These are phyloP conservation scores for Hydropsyche betteni DNA, from an alignment of 2,888 invertebrate species.

Conservation along the genomic window DNA sequence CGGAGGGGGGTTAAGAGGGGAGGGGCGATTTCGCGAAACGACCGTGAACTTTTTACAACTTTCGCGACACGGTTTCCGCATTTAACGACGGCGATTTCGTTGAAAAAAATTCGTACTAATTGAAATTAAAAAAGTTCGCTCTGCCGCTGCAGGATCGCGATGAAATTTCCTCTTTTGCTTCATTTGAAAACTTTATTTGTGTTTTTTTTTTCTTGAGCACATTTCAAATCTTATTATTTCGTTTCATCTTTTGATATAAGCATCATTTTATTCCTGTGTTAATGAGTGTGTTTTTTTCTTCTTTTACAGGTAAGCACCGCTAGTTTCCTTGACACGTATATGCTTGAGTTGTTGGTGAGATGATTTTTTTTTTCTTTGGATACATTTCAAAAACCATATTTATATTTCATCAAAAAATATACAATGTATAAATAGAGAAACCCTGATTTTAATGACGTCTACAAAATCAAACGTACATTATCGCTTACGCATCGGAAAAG, in stretches of 20 bases:
- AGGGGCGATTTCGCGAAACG: background rate
- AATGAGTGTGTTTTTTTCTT: conserved; percentile 1
- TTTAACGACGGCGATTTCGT: conserved; percentile 14
- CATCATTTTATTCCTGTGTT: background rate
- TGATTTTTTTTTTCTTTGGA: background rate
- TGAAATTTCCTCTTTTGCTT: conserved; percentile 12
- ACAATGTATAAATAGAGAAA: too few species aligned
- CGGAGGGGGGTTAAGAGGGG: too few species aligned
- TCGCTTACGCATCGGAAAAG: background rate
- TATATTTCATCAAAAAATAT: too few species aligned
- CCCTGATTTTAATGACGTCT: too few species aligned
- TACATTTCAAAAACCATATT: background rate
- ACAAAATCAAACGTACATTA: background rate
- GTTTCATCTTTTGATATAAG: background rate
- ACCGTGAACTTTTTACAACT: background rate
- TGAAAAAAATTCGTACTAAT: conserved; percentile 11
- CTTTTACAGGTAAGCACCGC: conserved; percentile 11
- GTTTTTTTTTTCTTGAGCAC: background rate
- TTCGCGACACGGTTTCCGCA: conserved; percentile 3
- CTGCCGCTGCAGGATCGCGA: background rate
- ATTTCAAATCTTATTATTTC: background rate
- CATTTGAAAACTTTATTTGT: conserved; percentile 10
- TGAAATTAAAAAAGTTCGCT: conserved; percentile 16
- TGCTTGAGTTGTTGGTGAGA: background rate
- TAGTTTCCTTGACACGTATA: background rate